These are phyloP conservation scores for Folsomia candida DNA, from an alignment of 2,888 invertebrate genomes.

Conservation along the genomic window DNA sequence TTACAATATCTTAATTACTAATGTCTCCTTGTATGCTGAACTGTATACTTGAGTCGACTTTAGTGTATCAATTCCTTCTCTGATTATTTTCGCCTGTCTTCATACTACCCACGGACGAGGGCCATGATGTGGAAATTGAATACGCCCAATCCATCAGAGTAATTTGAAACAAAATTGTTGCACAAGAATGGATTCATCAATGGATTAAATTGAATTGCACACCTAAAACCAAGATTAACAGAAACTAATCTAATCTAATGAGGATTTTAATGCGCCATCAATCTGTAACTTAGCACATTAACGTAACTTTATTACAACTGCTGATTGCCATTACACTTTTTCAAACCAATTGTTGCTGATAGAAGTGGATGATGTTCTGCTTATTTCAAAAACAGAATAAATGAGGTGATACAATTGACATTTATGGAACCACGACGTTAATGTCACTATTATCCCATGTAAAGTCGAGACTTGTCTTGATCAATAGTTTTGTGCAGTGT, in stretches of 20 bases:
- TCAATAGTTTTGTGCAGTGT: no score
- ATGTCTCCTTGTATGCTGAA: background rate
- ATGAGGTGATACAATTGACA: background rate
- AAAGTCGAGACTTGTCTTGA: no score
- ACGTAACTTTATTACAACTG: slow-evolving; percentile 6
- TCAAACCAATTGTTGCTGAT: background rate
- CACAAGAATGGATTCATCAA: background rate
- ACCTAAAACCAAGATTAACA: background rate
- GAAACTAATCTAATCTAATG: slow-evolving; percentile 10
- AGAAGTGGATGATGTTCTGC: background rate
- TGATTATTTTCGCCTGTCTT: background rate
- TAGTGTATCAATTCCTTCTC: background rate
- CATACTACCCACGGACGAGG: background rate
- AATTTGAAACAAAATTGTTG: background rate
- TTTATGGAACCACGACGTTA: no score
- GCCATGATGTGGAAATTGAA: background rate
- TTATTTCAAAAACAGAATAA: no score
- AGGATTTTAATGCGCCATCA: slow-evolving; percentile 8
- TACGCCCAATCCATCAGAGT: background rate
- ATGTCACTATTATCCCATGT: no score
- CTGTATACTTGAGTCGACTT: no score
- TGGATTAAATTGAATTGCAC: background rate
- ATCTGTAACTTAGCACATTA: slow-evolving; percentile 10
- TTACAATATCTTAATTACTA: background rate
- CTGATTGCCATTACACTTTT: background rate